Evolutionary conservation across 2,888 invertebrate species (phyloP).

Genomic region (Villa cingulata): DNA sequence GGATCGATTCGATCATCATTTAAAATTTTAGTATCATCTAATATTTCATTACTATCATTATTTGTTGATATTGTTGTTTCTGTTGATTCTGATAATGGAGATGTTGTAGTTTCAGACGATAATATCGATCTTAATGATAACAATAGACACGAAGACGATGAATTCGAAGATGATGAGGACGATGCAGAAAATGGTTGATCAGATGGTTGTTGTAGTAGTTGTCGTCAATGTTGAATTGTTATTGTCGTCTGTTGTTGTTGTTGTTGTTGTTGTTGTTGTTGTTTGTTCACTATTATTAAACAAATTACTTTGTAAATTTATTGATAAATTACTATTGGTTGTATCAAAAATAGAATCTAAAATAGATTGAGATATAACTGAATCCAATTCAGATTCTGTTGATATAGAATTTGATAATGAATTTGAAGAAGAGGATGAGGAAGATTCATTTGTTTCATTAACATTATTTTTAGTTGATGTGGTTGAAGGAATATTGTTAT

Average conservation of each 20-base stretch:
- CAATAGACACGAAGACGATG: no score
- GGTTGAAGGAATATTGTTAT: background rate
- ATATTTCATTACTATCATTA: constrained; percentile 1
- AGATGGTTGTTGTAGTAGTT: no score
- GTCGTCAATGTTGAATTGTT: constrained; percentile 6
- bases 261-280: background rate
- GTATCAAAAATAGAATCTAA: background rate
- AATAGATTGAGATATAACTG: constrained; percentile 5
- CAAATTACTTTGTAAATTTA: constrained; percentile 1
- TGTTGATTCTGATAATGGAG: background rate
- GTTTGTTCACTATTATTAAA: background rate
- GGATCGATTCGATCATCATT: no score
- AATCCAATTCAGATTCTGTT: background rate
- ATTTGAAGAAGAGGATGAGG: background rate
- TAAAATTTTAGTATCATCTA: background rate
- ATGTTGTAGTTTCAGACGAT: background rate
- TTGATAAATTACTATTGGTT: background rate
- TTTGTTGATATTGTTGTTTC: constrained; percentile 13
- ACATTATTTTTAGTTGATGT: constrained; percentile 14
- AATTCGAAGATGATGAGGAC: no score
- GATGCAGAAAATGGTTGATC: no score
- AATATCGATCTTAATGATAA: no score
- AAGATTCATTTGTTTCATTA: background rate
- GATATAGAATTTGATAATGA: background rate
- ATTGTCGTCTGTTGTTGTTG: background rate